phyloP scores from a whole-genome alignment of 2,113 vertebrate species.

The Malurus melanocephalus region DNA sequence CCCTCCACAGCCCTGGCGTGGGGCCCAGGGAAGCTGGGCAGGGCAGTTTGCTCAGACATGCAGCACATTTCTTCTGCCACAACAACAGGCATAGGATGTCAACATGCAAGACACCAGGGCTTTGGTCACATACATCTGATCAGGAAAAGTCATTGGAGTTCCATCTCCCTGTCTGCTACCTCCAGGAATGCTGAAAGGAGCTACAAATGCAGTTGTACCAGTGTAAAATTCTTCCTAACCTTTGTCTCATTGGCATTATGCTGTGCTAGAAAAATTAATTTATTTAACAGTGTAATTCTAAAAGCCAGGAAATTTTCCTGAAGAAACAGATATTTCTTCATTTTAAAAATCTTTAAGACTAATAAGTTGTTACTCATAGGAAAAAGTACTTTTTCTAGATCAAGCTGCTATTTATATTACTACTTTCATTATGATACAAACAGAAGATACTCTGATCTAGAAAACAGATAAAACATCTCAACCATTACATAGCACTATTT shows the following conservation, averaged over 20 bases:
- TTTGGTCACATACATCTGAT: neutral
- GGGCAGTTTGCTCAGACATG: rapidly evolving
- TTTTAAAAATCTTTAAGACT: neutral
- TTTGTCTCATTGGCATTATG: neutral
- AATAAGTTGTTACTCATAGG: neutral
- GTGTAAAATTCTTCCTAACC: neutral
- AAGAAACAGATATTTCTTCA: neutral
- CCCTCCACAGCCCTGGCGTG: neutral
- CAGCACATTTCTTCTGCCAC: neutral
- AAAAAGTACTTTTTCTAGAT: neutral
- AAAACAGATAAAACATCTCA: conserved; percentile 16
- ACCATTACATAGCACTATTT: neutral
- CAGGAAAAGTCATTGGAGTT: neutral
- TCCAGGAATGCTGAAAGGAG: neutral
- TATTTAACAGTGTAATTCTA: neutral
- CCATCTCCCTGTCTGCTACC: neutral
- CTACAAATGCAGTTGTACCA: neutral
- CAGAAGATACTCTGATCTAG: neutral
- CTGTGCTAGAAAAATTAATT: neutral
- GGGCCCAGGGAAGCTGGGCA: neutral
- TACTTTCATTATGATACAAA: neutral
- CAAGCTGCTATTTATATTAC: neutral
- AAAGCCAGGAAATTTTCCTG: neutral
- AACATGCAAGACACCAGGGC: neutral
- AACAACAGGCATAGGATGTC: neutral